Evolutionary conservation across 2,113 vertebrate species (phyloP).

Genomic region (Gobiocypris rarus): DNA sequence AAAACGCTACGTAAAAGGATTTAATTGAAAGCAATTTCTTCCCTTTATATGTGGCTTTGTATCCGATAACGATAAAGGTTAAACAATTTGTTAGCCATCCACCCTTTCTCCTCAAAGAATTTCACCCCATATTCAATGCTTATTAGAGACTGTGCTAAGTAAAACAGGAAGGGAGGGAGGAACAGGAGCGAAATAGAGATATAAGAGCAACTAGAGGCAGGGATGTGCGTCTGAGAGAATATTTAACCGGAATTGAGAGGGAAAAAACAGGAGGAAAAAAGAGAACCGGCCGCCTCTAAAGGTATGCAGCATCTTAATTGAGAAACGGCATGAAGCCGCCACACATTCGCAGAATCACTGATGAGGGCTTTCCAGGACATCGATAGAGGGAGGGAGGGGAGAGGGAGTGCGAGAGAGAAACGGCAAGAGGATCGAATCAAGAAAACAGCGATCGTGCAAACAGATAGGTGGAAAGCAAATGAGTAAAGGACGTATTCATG

Average conservation of each 20-base stretch:
- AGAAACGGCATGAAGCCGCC: constrained; percentile 52
- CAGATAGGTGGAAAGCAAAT: constrained; percentile 40
- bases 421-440: constrained; percentile 21
- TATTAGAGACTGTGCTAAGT: constrained; percentile 6
- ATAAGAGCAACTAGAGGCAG: constrained; percentile 30
- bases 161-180: constrained; percentile 43
- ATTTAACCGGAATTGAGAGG: constrained; percentile 50
- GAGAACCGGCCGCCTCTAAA: constrained; percentile 50
- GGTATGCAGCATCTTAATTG: constrained; percentile 56
- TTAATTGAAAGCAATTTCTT: not conserved
- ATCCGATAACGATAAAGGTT: not conserved
- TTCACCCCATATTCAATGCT: not conserved
- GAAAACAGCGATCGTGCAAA: constrained; percentile 20
- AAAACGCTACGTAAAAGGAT: not conserved
- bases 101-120: not conserved
- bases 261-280: constrained; percentile 30
- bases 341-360: constrained; percentile 60
- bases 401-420: constrained; percentile 6
- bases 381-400: constrained; percentile 5
- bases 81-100: not conserved
- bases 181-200: constrained; percentile 45
- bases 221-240: constrained; percentile 34
- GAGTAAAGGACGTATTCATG: constrained; percentile 41
- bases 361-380: constrained; percentile 50
- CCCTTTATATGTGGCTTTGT: not conserved